Evolutionary conservation across 2,888 invertebrate genomes (phyloP).

Genomic region (Lasioglossum vierecki): DNA sequence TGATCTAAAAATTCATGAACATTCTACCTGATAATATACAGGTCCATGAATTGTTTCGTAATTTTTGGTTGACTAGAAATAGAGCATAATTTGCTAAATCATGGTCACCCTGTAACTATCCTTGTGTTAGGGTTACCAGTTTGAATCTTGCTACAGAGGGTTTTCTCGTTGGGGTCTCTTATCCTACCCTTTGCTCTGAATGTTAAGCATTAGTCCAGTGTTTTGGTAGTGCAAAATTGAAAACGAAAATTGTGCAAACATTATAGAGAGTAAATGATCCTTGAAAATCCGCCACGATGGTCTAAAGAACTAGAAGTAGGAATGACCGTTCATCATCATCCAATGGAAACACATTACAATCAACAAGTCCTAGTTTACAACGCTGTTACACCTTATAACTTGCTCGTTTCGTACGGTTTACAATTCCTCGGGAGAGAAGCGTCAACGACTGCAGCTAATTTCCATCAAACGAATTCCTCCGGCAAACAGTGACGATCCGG

Average conservation of each 20-base stretch:
- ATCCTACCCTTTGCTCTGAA: too few species aligned
- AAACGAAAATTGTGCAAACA: too few species aligned
- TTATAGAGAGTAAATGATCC: background rate
- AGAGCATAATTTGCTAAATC: background rate
- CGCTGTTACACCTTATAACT: background rate
- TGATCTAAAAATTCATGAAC: too few species aligned
- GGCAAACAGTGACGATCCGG: background rate
- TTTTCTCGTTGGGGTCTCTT: too few species aligned
- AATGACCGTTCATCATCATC: background rate
- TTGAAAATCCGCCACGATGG: background rate
- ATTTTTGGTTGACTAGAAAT: background rate
- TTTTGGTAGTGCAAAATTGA: too few species aligned
- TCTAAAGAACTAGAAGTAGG: background rate
- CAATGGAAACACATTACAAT: background rate
- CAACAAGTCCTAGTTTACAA: too few species aligned
- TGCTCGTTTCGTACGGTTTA: background rate
- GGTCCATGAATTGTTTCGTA: too few species aligned
- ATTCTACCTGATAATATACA: too few species aligned
- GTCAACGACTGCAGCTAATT: background rate
- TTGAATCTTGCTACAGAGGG: too few species aligned
- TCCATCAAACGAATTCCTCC: background rate
- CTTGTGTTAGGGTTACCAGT: too few species aligned
- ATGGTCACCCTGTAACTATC: too few species aligned
- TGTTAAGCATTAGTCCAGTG: too few species aligned
- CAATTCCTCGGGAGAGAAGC: background rate